Evolutionary conservation across 2,888 invertebrate genomes (phyloP), one percentile per base, ranked within the genome.

Genomic region (Eumacrocentrus americanus): DNA sequence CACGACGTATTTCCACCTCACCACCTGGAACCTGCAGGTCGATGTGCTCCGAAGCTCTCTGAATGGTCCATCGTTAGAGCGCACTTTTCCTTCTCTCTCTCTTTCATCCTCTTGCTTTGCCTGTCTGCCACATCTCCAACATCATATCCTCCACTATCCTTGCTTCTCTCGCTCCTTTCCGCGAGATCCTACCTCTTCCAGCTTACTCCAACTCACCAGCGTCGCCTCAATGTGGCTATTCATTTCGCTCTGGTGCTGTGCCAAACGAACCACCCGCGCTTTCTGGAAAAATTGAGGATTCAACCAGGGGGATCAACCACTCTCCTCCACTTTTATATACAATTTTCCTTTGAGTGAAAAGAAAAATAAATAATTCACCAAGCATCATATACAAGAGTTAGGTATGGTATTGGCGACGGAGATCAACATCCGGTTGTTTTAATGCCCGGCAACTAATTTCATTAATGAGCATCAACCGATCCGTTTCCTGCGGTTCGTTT

Each of bases 1-100:
- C 29, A 50, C 25, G 18, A 51, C 42, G 58, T 58, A 58, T 46
- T 53, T 54, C 46, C 29, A 59, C 34, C 48, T 54, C 20, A 56
- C 54, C 54, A 56, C 46, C 63, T 46, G 47, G 63, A 66, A 60
- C 61, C 63, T 63, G 59, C 61, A 62, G 67, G 67, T 66, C 67
- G 67, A 67, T 67, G 64, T 60, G 66, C 67, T 59, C 64, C 23
- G 63, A 65, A 60, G 14, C 46, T 46, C 63, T 66, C 58, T 69
- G 67, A 71, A 68, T 70, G 68, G 67, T 72, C 67, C 62, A 64
- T 68, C 71, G 70, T 73, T 71, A 72, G 65, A 69, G 67, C 64
- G 67, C 66, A 64, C 67, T 66, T 63, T 63, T 66, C 57, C 50
- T 56, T 54, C 18, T 47, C 54, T 50, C 59, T 58, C 62, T 46